Conservation (phyloP, 1,140 invertebrate species). For the Cydia fagiglandana region DNA sequence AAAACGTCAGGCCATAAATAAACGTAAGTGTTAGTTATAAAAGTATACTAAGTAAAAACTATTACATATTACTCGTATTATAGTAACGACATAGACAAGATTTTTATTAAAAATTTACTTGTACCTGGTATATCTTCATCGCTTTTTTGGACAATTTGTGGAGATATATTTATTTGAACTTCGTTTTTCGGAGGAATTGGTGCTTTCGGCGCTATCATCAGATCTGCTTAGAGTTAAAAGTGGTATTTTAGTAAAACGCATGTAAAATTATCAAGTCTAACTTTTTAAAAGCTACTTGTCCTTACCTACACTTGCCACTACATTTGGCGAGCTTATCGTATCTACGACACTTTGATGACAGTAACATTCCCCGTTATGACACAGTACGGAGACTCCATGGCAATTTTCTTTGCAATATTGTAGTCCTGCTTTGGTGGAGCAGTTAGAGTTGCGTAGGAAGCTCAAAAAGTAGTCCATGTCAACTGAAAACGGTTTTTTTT, state of each 20-base stretch:
- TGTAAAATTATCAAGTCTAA: background rate
- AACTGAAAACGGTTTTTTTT: background rate
- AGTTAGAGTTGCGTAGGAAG: background rate
- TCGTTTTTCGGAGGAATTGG: background rate
- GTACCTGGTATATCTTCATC: background rate
- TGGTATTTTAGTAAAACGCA: background rate
- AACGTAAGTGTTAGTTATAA: too few relatives aligned
- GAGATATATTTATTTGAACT: slow-evolving; percentile 4
- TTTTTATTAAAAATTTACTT: background rate
- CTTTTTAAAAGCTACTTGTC: background rate
- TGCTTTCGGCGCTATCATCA: background rate
- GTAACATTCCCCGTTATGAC: slow-evolving; percentile 1
- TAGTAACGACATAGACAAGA: too few relatives aligned
- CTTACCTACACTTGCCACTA: background rate
- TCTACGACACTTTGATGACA: background rate
- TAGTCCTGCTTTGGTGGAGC: background rate
- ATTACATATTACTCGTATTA: too few relatives aligned
- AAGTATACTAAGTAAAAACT: too few relatives aligned
- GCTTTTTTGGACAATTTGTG: background rate
- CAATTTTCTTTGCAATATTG: background rate
- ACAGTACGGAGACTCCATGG: background rate
- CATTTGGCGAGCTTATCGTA: background rate
- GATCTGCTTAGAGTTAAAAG: background rate
- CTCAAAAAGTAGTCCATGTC: slow-evolving; percentile 12
- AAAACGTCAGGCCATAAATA: too few relatives aligned